phyloP scores from a whole-genome alignment of 2,888 invertebrate genomes.

The Sarcophaga subvicina region DNA sequence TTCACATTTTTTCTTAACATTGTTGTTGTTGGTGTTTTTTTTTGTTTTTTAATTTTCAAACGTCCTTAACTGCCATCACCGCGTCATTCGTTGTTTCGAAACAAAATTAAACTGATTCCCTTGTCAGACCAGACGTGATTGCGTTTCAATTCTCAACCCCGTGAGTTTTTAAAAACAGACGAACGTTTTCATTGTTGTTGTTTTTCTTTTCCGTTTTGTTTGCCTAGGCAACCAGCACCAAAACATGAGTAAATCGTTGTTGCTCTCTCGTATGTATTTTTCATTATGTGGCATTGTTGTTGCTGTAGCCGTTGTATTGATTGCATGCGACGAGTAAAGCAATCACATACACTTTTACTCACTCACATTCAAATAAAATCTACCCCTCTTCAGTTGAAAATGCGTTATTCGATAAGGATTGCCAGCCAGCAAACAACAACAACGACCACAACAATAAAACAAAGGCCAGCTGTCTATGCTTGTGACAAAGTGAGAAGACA shows the following conservation, averaged over 20 bases:
- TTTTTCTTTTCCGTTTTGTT: constrained; percentile 2
- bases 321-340: neutral
- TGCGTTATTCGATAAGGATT: neutral
- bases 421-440: neutral
- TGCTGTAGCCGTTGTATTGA: neutral
- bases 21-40: constrained; percentile 10
- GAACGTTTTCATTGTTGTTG: constrained; percentile 13
- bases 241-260: constrained; percentile 9
- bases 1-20: constrained; percentile 41
- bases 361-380: neutral
- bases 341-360: neutral
- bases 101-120: constrained; percentile 63
- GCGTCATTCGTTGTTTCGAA: constrained; percentile 48
- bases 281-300: constrained; percentile 23
- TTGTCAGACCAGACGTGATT: constrained; percentile 65
- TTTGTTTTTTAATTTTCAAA: constrained; percentile 33
- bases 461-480: constrained; percentile 45
- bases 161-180: neutral
- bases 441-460: neutral
- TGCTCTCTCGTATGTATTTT: neutral
- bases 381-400: constrained; percentile 30
- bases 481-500: neutral
- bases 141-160: constrained; percentile 59
- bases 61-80: constrained; percentile 8
- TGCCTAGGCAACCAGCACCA: constrained; percentile 26